Evolutionary conservation across 2,888 invertebrate genomes (phyloP), one percentile per base, ranked within the genome.

Genomic region (Diogma glabrata): DNA sequence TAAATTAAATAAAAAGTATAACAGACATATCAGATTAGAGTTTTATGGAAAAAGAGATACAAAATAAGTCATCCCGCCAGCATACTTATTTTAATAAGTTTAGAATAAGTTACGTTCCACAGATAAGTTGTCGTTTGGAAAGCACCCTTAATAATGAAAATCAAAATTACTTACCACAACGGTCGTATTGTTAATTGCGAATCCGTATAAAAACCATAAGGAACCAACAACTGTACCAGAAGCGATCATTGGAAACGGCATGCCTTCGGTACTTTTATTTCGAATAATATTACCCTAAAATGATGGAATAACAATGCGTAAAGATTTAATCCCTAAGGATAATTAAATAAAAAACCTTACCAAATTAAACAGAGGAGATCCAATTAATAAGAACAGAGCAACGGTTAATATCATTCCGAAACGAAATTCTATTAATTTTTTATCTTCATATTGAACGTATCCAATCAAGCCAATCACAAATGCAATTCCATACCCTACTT

Each of bases 241-340:
- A 28, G 88, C 69, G 61, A 92, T 91, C 53, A 95, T 75, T 8
- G 91, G 88, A 65, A 94, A 88, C 5, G 94, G 93, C 68, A 96
- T 74, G 30, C 82, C 81, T 54, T 85, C 88, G 0, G 93, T 88
- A 66, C 86, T 89, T 70, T 87, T 81, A 14, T 84, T 84, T 61
- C 72, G 74, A 26, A 95, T 79, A 51, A 95, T 84, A 52, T 84
- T 76, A 58, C 75, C 75, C 51, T 52, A 28, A 3, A 50, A 50
- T 14, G 28, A 26, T 19, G 19, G 4, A 20, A 16, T 12, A n/a
- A 4, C 6, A 28, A 20, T 9, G 33, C 19, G 17, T 5, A 33
- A 51, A 26, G 8, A n/a, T 12, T 6, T 16, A 28, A 30, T 16
- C 22, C 14, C 43, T 30, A 20, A 57, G 45, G 54, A 72, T n/a